Conservation (phyloP, 1,140 invertebrate genomes). For the Dolichoris vasculosae region DNA sequence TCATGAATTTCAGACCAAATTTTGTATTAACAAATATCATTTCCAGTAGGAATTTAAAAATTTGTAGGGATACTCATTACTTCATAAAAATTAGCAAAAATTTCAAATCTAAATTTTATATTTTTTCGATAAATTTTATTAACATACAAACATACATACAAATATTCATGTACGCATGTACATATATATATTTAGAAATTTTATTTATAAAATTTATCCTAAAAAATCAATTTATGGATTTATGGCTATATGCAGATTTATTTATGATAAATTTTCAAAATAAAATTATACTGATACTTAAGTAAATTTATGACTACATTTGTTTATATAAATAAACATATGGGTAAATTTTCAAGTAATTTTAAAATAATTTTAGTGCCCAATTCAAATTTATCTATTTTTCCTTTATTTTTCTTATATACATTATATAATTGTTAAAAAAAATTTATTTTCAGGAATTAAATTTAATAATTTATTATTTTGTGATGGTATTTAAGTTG, state of each 20-base stretch:
- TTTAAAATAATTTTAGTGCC: no score
- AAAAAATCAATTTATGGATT: background rate
- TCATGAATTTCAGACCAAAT: background rate
- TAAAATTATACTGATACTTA: background rate
- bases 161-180: no score
- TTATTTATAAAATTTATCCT: background rate
- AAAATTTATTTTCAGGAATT: no score
- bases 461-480: no score
- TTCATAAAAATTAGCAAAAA: background rate
- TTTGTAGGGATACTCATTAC: background rate
- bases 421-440: no score
- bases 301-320: background rate
- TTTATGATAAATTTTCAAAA: background rate
- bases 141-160: background rate
- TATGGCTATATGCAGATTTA: background rate
- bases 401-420: no score
- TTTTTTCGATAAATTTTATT: background rate
- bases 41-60: background rate
- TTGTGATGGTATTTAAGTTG: no score
- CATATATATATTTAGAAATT: no score
- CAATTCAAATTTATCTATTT: no score
- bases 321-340: background rate
- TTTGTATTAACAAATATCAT: background rate
- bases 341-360: background rate
- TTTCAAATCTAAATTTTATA: background rate